These are phyloP conservation scores for Crocallis elinguaria DNA, from an alignment of 2,888 invertebrate genomes.

Conservation along the genomic window DNA sequence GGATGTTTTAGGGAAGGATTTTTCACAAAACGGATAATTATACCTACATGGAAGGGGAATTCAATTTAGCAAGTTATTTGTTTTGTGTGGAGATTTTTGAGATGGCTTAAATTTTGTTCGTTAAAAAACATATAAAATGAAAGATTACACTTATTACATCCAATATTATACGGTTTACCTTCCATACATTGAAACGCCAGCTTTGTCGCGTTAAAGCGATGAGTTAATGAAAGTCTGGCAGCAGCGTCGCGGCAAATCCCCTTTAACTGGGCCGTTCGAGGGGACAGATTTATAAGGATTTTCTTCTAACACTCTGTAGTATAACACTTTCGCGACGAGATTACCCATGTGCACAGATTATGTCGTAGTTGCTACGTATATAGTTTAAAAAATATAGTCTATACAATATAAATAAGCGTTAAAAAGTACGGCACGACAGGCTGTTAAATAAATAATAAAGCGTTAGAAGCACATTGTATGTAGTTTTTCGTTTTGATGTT, in stretches of 20 bases:
- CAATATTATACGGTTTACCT: slow-evolving; percentile 32
- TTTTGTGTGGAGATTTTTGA: too few species aligned
- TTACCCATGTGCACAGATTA: slow-evolving; percentile 13
- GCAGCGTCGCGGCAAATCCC: slow-evolving; percentile 36
- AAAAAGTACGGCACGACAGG: too few species aligned
- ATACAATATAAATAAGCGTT: too few species aligned
- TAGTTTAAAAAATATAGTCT: neutral
- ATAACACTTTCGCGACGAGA: slow-evolving; percentile 56
- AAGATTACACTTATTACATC: neutral
- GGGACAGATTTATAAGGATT: slow-evolving; percentile 62
- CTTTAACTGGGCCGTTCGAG: slow-evolving; percentile 49
- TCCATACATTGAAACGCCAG: slow-evolving; percentile 45
- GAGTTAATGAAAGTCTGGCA: slow-evolving; percentile 72
- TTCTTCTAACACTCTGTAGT: slow-evolving; percentile 51
- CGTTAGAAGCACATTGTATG: too few species aligned
- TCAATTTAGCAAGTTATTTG: too few species aligned
- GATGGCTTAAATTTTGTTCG: too few species aligned
- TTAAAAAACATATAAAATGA: neutral
- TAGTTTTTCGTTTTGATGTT: too few species aligned
- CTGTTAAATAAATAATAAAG: too few species aligned
- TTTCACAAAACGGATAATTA: too few species aligned
- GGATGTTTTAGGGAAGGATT: neutral
- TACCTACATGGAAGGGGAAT: too few species aligned
- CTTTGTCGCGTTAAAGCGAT: slow-evolving; percentile 62
- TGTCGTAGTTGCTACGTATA: neutral